Evolutionary conservation across 2,888 invertebrate species (phyloP), one percentile per base, ranked within the genome.

Genomic region (Periphyllus acericola): DNA sequence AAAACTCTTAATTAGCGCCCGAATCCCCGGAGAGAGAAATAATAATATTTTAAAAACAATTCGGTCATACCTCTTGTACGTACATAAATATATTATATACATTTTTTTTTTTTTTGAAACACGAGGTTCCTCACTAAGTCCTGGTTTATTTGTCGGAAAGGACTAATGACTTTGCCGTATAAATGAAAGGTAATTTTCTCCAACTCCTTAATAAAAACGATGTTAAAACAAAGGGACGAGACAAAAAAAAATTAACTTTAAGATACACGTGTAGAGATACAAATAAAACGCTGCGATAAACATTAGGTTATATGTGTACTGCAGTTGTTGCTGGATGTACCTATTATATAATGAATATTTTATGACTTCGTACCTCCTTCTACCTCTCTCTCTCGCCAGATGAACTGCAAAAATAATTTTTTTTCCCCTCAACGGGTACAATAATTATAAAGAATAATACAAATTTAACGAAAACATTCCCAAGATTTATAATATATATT

Each of bases 1-100:
- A 83, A 83, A 71, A 29, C 68, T 85, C 68, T 78, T 85, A 85
- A 85, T 85, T 85, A 85, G 71, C 36, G 36, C n/a, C 36, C 25
- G 78, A 55, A 19, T 21, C 34, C n/a, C 66, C 29, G 32, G 79
- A 55, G 78, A 68, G 71, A 46, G 68, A n/a, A 83, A 78, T 79
- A 79, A 79, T 79, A 86, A 86, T 79, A 34, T 78, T 80, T 79
- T 85, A 79, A 72, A 85, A 79, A 78, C 85, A 86, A 86, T 79
- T 86, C 86, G 86, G 71, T 66, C 36, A 29, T 34, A 85, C 52
- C 34, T 36, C 29, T 68, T 72, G 5, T 74, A 19, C 17, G 1
- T 74, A 34, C 1, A 19, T 25, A n/a, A 3, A 3, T 66, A n/a
- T 66, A 60, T 25, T 9, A n/a, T 66, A 6, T 66, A 21, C 21